Evolutionary conservation across 2,113 vertebrate genomes (phyloP).

Genomic region (Eurystomus gularis): DNA sequence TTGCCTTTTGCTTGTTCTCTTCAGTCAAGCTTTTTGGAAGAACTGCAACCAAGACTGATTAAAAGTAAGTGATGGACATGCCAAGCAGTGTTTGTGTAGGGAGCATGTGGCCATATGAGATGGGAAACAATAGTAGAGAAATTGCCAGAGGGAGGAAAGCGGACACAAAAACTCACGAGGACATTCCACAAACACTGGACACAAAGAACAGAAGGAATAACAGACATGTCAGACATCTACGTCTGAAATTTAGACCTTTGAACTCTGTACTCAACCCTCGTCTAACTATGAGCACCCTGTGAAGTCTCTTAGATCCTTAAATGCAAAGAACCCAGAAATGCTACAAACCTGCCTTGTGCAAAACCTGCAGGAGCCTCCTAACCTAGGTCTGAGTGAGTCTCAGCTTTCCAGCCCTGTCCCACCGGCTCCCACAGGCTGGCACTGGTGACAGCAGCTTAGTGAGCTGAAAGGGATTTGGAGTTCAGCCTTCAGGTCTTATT

Average conservation of each 20-base stretch:
- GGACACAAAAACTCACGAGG: neutral
- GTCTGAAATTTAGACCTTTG: neutral
- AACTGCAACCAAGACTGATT: neutral
- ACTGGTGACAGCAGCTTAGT: neutral
- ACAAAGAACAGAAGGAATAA: neutral
- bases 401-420: neutral
- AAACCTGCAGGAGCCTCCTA: neutral
- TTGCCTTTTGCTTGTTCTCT: neutral
- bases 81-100: neutral
- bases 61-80: neutral
- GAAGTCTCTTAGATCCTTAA: neutral
- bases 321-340: neutral
- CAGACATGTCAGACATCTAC: neutral
- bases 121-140: neutral
- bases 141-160: neutral
- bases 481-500: neutral
- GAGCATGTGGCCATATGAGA: neutral
- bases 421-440: neutral
- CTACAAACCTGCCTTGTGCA: neutral
- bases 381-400: no score
- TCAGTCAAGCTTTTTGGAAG: neutral
- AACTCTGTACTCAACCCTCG: neutral
- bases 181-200: neutral
- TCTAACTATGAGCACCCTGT: neutral
- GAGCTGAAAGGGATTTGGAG: neutral